phyloP scores from a whole-genome alignment of 2,113 vertebrate species.

The Rhinoderma darwinii region DNA sequence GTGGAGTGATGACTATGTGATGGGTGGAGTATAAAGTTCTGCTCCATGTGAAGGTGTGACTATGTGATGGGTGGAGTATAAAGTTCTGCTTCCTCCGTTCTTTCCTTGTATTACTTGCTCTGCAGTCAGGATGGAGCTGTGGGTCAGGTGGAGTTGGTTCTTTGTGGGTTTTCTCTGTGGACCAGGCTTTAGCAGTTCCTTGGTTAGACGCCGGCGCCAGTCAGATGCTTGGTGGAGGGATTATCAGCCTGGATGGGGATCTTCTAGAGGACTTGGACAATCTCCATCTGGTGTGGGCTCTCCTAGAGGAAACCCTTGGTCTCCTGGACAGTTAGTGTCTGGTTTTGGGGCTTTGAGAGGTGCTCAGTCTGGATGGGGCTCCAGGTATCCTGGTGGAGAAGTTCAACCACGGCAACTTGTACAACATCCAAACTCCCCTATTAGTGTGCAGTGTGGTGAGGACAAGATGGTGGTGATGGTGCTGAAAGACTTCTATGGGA shows the following conservation, averaged over 20 bases:
- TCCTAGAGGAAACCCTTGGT: background rate
- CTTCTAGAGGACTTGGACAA: background rate
- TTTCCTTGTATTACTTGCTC: background rate
- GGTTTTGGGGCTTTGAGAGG: background rate
- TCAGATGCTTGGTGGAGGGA: background rate
- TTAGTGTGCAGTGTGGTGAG: constrained; percentile 14
- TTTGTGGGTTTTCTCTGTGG: background rate
- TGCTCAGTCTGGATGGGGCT: background rate
- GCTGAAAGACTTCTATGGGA: constrained; percentile 25
- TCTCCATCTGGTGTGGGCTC: background rate
- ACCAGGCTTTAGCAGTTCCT: background rate
- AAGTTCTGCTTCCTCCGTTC: background rate
- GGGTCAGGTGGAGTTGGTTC: background rate
- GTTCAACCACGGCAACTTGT: background rate
- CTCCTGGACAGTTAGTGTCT: background rate
- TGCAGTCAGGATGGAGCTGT: background rate
- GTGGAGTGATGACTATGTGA: background rate
- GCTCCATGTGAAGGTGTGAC: too few species aligned
- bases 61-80: constrained; percentile 14
- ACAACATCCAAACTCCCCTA: background rate
- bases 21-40: constrained; percentile 5
- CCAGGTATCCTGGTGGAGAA: background rate
- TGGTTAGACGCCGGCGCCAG: background rate
- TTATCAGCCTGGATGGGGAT: background rate
- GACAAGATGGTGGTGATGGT: constrained; percentile 30